Percentiles rank a stretch among this genome's conserved stretches.
phyloP scores from a whole-genome alignment of 2,888 invertebrate species.

The Conchocele bisecta region DNA sequence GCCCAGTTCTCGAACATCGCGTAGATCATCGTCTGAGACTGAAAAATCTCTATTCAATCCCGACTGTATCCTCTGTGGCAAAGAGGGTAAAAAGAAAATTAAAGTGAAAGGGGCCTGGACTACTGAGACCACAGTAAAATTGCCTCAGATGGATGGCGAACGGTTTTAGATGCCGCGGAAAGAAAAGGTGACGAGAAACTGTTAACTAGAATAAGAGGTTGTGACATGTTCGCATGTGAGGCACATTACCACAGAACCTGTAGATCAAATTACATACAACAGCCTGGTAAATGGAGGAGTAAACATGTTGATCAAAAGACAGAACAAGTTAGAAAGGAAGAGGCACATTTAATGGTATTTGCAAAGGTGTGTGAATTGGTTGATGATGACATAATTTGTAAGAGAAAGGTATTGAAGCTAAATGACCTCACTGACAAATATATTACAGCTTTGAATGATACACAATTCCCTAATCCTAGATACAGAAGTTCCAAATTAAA shows the following conservation, averaged over 20 bases:
- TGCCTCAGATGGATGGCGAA: constrained; percentile 1
- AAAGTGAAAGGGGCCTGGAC: too few species aligned
- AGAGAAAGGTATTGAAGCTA: constrained; percentile 1
- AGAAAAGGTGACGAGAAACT: constrained; percentile 7
- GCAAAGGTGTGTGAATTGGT: too few species aligned
- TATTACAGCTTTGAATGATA: background rate
- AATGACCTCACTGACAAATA: constrained; percentile 2
- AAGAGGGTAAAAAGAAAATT: too few species aligned
- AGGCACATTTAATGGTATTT: too few species aligned
- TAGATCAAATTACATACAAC: background rate
- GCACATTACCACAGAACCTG: background rate
- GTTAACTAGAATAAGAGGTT: constrained; percentile 3
- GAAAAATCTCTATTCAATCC: too few species aligned
- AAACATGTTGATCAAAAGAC: background rate
- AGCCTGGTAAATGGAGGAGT: background rate
- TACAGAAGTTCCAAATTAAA: constrained; percentile 23
- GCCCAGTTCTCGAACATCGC: too few species aligned
- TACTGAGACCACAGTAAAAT: too few species aligned
- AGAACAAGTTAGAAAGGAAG: background rate
- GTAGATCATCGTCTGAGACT: too few species aligned
- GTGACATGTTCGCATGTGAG: constrained; percentile 7
- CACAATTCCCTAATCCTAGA: constrained; percentile 15
- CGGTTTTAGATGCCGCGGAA: background rate
- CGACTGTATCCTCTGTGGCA: too few species aligned
- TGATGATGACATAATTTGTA: too few species aligned